These are phyloP conservation scores for Cantharis rustica DNA, from an alignment of 2,888 invertebrate genomes.

Conservation along the genomic window DNA sequence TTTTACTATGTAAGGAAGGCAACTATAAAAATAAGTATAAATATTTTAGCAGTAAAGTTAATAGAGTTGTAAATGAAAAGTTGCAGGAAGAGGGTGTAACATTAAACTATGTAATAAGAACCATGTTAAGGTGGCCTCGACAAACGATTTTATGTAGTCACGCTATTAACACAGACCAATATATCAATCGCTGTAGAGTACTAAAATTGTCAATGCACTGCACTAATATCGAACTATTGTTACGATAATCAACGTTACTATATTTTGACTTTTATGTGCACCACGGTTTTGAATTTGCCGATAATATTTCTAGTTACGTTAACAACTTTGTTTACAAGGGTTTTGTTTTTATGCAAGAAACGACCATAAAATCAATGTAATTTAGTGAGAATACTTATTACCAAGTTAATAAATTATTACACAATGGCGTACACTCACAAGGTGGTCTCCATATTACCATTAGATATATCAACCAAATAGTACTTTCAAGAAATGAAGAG, in stretches of 20 bases:
- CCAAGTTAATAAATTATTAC: background rate
- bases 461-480: background rate
- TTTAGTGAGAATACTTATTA: background rate
- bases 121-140: conserved; percentile 8
- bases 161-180: conserved; percentile 25
- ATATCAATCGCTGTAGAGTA: conserved; percentile 23
- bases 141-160: conserved; percentile 26
- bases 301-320: background rate
- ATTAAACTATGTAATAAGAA: conserved; percentile 1
- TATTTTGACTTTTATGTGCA: conserved; percentile 4
- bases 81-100: conserved; percentile 6
- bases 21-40: background rate
- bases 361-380: background rate
- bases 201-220: conserved; percentile 1
- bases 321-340: background rate
- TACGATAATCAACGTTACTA: background rate
- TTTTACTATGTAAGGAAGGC: background rate
- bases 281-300: background rate
- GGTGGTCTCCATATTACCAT: background rate
- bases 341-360: background rate
- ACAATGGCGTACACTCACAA: background rate
- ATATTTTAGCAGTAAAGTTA: background rate
- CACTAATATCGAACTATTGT: background rate
- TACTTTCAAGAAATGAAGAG: too few relatives aligned
- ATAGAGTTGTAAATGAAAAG: background rate